Evolutionary conservation across 2,113 vertebrate genomes (phyloP).

Genomic region (Eulemur rufifrons): DNA sequence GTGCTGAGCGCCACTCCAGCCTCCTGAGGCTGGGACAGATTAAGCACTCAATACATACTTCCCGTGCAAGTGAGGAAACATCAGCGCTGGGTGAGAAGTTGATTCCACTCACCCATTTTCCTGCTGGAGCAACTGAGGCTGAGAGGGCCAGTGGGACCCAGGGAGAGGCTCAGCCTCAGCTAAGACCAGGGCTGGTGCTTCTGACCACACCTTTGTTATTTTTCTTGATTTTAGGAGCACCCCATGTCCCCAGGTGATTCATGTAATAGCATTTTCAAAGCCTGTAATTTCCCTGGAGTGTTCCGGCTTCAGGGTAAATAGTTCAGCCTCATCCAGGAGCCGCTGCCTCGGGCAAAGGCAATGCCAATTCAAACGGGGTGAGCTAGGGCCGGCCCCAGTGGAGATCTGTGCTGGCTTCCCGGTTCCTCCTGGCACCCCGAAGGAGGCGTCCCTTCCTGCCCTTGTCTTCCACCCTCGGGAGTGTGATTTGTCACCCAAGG

Average conservation of each 20-base stretch:
- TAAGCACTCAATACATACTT: neutral
- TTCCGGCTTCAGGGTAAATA: neutral
- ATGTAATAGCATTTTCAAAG: conserved; percentile 43
- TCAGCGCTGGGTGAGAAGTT: neutral
- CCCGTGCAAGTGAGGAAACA: neutral
- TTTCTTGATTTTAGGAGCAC: conserved; percentile 29
- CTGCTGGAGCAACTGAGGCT: neutral
- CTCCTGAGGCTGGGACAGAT: neutral
- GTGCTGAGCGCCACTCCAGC: rapidly evolving
- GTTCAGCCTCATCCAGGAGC: neutral
- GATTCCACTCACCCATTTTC: neutral
- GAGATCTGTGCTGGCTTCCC: neutral
- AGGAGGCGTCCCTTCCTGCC: neutral
- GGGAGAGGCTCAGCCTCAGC: neutral
- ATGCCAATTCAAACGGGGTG: neutral
- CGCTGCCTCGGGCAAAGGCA: neutral
- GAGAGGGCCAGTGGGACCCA: neutral
- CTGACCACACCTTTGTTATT: conserved; percentile 38
- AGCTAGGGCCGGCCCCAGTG: neutral
- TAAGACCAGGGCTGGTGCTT: neutral
- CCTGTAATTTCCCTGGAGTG: neutral
- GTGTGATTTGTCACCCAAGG: conserved; percentile 47
- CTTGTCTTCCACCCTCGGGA: neutral
- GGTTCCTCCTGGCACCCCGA: neutral
- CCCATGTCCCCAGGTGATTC: conserved; percentile 38